These are phyloP conservation scores for Dorcus hopei DNA, from an alignment of 2,888 invertebrate species.

Conservation along the genomic window DNA sequence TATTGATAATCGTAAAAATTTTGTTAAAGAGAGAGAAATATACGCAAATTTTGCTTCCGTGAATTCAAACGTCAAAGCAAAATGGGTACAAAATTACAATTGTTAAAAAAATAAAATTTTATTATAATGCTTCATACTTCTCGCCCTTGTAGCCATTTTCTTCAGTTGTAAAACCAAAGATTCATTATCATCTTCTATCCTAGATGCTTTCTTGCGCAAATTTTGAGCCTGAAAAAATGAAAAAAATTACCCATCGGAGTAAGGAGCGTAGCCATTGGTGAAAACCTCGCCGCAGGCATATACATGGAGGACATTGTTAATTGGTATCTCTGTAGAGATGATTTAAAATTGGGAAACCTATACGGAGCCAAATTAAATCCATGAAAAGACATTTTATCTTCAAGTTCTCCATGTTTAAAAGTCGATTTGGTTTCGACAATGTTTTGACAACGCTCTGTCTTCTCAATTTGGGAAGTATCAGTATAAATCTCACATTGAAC, in stretches of 20 bases:
- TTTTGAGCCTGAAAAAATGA: conserved; percentile 73
- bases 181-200: conserved; percentile 97
- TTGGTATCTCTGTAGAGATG: conserved; percentile 9
- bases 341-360: conserved; percentile 1
- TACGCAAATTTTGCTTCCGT: no score
- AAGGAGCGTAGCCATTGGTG: conserved; percentile 44
- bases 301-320: conserved; percentile 26
- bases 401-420: no score
- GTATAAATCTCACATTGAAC: neutral
- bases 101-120: conserved; percentile 5
- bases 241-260: conserved; percentile 42
- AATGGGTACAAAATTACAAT: conserved; percentile 2
- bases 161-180: conserved; percentile 91
- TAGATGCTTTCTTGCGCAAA: conserved; percentile 83
- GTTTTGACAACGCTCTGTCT: neutral
- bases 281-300: conserved; percentile 35
- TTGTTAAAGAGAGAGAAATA: no score
- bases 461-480: conserved; percentile 4
- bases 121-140: conserved; percentile 24
- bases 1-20: no score
- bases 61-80: neutral
- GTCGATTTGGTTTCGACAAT: no score
- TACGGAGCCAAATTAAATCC: conserved; percentile 1
- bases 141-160: conserved; percentile 76
- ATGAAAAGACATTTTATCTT: no score